Base-by-base conservation (phyloP, 2,797 vertebrate species). In the Megalops cyprinoides region DNA sequence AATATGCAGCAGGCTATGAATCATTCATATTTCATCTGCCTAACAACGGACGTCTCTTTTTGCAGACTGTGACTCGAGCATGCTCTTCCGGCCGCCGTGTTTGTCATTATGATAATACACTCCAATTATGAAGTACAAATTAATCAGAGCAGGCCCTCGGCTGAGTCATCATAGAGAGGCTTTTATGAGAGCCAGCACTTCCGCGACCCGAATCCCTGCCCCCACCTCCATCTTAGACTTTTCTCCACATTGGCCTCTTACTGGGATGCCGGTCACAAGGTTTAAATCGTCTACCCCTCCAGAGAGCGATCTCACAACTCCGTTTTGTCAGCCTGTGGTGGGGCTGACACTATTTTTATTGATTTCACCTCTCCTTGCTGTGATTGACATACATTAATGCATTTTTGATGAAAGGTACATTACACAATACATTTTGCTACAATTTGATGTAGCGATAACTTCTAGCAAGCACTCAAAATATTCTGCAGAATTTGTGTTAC, bases 11-110 rank as follows among this genome's bases (percentile, higher is more conserved):
- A 46, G 55, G 8, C 23, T 18, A 46, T 60, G 56, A 58, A 77
- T 77, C 55, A 60, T 56, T 76, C 75, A 76, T 76, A 56, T 55
- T 76, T 76, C 75, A 56, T 56, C 37, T 48, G n/a, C 75, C 31
- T 34, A 44, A n/a, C 55, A 20, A 58, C n/a, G 37, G 34, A 42
- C 39, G 8, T 74, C 42, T 74, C 71, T 44, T 25, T 60, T 74
- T 9, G 23, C 71, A 3, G 71, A 48, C 71, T 74, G 71, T 46
- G 71, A 44, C 23, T 46, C 39, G 15, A 44, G 51, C 55, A 77
- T 34, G 37, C 39, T 60, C 51, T 44, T 77, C 76, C 53, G 46
- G 44, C 44, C 73, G 9, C 31, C 53, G 49, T 76, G 51, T 44
- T 77, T 58, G 39, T 77, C 76, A 60, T 58, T 60, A 77, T 42